phyloP scores from a whole-genome alignment of 2,888 invertebrate species.

The Campoletis raptor region DNA sequence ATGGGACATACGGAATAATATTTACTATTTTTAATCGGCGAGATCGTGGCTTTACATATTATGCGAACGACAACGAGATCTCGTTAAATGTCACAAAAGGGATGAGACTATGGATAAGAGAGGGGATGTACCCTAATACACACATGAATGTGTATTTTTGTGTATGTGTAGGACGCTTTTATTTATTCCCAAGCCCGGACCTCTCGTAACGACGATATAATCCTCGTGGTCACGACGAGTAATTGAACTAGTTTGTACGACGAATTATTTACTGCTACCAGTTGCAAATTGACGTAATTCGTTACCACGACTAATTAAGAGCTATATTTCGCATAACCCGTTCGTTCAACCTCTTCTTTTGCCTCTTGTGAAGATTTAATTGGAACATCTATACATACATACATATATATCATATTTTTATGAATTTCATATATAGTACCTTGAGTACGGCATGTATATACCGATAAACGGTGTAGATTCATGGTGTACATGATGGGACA shows the following conservation, averaged over 20 bases:
- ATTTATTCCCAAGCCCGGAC: conserved; percentile 55
- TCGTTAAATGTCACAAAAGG: conserved; percentile 9
- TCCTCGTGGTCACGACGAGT: conserved; percentile 69
- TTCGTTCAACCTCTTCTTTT: conserved; percentile 41
- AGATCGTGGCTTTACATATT: conserved; percentile 1
- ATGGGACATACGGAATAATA: background rate
- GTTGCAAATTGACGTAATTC: conserved; percentile 71
- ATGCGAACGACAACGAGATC: conserved; percentile 20
- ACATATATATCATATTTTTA: conserved; percentile 26
- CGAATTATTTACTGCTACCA: conserved; percentile 73
- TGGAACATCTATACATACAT: conserved; percentile 50
- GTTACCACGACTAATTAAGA: conserved; percentile 72
- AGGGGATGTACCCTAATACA: background rate
- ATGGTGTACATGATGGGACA: conserved; percentile 59
- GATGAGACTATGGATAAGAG: background rate
- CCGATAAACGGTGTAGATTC: conserved; percentile 34
- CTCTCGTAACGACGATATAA: conserved; percentile 64
- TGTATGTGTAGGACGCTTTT: conserved; percentile 41
- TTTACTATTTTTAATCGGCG: conserved; percentile 7
- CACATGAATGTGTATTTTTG: background rate
- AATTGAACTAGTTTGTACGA: conserved; percentile 72
- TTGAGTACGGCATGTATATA: conserved; percentile 18
- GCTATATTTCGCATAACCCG: conserved; percentile 68
- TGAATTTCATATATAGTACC: conserved; percentile 22
- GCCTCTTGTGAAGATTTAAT: conserved; percentile 61